Evolutionary conservation across 2,888 invertebrate species (phyloP).

Genomic region (Galeruca laticollis): DNA sequence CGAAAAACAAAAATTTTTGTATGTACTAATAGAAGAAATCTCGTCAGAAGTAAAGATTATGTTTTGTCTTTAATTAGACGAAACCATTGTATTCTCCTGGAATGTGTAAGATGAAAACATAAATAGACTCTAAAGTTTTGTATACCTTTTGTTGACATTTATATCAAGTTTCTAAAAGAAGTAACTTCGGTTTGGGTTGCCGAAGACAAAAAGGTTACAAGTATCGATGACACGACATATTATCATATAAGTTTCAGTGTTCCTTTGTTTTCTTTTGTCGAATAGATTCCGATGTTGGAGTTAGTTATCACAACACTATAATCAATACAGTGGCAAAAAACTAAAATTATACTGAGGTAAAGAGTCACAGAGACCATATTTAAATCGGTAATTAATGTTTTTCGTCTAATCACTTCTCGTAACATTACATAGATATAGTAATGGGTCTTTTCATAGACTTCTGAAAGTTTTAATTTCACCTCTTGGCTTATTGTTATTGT

Average conservation of each 20-base stretch:
- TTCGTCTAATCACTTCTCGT: conserved; percentile 58
- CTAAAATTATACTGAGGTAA: not conserved
- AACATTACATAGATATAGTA: conserved; percentile 45
- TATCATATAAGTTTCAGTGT: not conserved
- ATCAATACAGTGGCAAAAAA: too few relatives aligned
- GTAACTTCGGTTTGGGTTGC: not conserved
- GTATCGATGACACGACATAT: not conserved
- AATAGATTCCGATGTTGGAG: conserved; percentile 56
- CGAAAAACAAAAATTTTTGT: too few relatives aligned
- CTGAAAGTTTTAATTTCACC: conserved; percentile 34
- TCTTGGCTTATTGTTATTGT: conserved; percentile 32
- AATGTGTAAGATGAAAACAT: too few relatives aligned
- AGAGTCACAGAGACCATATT: not conserved
- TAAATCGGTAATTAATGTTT: conserved; percentile 60
- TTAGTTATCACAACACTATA: too few relatives aligned
- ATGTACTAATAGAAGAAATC: too few relatives aligned
- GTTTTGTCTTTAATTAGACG: too few relatives aligned
- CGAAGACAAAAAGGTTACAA: not conserved
- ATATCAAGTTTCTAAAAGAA: not conserved
- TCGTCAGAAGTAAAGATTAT: too few relatives aligned
- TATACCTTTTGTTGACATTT: not conserved
- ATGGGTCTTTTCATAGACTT: conserved; percentile 27
- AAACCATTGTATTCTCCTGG: too few relatives aligned
- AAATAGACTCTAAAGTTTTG: too few relatives aligned
- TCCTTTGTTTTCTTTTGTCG: conserved; percentile 39